Base-by-base conservation (phyloP, 2,113 vertebrate genomes). In the Pseudolaguvia tuberculata region DNA sequence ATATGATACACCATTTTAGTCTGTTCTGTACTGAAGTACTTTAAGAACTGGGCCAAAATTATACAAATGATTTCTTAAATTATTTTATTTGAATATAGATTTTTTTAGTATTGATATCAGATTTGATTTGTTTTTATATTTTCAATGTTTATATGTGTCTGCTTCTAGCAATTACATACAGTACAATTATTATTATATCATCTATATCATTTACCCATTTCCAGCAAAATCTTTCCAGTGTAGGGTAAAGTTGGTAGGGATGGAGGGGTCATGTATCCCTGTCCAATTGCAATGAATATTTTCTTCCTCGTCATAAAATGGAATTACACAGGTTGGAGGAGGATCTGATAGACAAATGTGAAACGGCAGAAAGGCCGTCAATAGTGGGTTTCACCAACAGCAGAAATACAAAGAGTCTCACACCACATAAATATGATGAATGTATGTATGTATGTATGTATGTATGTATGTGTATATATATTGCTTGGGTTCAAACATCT, bases 251-350 rank as follows among this genome's bases (percentile, higher is more conserved):
- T 12, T 65, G 3, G 75, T 72, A 48, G 69, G 51, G 25, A 20
- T 52, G 35, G 59, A 59, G 31, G 67, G 35, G 31, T 81, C 47
- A 35, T 27, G 23, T 25, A 13, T 23, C 48, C 31, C 69, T 31
- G 23, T 82, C 77, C 86, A 92, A 42, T 14, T 42, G 56, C 91
- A 92, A 21, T 80, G 23, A 20, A 92, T 88, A 48, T 15, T 11
- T 2, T 1, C 23, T 0, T 67, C 47, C 3, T 18, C 20, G 79
- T 81, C 86, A 48, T 81, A 80, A 63, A 80, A 3, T 13, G 69
- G 87, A 45, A 3, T 4, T 50, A 83, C 81, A 5, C 77, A 86
- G 53, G 17, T n/a, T 53, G 56, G 62, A 67, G 82, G 84, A 27
- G 45, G 79, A 73, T 72, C 88, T 86, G 69, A 2, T 76, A 35